phyloP scores from a whole-genome alignment of 2,113 vertebrate species.

The Lophotis ruficrista region DNA sequence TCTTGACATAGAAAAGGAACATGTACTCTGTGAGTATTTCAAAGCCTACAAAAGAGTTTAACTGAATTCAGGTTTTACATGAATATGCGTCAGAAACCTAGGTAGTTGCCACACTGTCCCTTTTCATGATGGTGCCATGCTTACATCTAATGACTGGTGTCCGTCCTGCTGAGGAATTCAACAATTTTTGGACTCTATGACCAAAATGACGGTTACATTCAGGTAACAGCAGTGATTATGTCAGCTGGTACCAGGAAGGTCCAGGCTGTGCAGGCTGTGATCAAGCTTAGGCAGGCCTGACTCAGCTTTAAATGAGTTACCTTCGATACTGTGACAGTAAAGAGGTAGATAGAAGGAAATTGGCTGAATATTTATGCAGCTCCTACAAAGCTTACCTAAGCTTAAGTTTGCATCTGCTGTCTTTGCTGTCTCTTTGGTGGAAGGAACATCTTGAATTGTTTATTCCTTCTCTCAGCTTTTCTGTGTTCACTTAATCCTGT shows the following conservation, averaged over 20 bases:
- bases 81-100: background rate
- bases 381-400: constrained; percentile 65
- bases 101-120: rapidly evolving
- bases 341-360: constrained; percentile 24
- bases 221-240: background rate
- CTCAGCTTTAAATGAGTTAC: constrained; percentile 42
- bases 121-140: background rate
- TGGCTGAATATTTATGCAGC: constrained; percentile 43
- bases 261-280: background rate
- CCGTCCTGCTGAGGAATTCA: background rate
- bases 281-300: constrained; percentile 17
- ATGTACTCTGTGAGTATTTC: background rate
- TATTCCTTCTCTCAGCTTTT: constrained; percentile 67
- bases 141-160: background rate
- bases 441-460: constrained; percentile 60
- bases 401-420: constrained; percentile 61
- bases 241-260: background rate
- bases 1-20: background rate
- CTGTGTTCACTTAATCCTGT: constrained; percentile 20
- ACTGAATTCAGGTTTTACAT: background rate
- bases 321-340: background rate
- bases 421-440: constrained; percentile 36
- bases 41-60: background rate
- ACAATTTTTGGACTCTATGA: background rate
- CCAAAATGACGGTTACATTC: background rate